phyloP scores from a whole-genome alignment of 2,888 invertebrate species.

The Eucriotettix oculatus region DNA sequence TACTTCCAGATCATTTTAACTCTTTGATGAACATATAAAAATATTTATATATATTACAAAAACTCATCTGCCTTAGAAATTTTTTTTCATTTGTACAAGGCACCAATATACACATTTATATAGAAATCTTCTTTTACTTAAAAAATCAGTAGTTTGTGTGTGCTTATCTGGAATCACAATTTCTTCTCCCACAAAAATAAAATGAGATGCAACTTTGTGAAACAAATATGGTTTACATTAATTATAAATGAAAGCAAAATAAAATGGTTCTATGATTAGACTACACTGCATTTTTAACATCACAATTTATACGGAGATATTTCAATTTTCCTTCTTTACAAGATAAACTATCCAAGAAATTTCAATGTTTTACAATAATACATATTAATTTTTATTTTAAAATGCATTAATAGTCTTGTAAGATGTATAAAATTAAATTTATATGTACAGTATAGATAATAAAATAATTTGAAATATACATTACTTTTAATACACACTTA shows the following conservation, averaged over 20 bases:
- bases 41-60: constrained; percentile 51
- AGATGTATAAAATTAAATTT: no score
- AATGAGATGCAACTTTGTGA: background rate
- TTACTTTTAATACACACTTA: background rate
- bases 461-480: background rate
- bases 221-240: constrained; percentile 1
- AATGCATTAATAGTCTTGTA: no score
- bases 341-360: no score
- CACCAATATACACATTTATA: constrained; percentile 26
- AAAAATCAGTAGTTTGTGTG: constrained; percentile 9
- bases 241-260: constrained; percentile 1
- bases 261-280: background rate
- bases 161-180: constrained; percentile 10
- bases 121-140: constrained; percentile 11
- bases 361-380: no score
- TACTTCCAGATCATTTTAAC: constrained; percentile 8
- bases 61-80: constrained; percentile 46
- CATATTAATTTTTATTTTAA: no score
- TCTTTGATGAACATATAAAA: constrained; percentile 41
- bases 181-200: background rate
- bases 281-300: background rate
- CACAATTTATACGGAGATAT: background rate
- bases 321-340: no score
- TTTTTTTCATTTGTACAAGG: constrained; percentile 33
- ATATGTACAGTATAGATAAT: background rate